Evolutionary conservation across 2,113 vertebrate species (phyloP).

Genomic region (Platanista minor): DNA sequence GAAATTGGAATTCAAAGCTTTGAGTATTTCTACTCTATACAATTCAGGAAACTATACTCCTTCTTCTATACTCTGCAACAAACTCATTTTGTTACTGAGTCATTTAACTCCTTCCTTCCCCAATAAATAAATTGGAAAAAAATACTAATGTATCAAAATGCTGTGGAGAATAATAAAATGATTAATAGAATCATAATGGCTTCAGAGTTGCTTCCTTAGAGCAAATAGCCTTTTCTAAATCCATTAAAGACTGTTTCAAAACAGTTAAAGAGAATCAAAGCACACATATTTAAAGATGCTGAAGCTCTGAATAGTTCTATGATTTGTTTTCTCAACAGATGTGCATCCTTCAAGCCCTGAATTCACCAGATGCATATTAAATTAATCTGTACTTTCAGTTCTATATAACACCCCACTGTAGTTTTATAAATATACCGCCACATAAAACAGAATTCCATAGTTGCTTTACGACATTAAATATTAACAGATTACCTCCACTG

Average conservation of each 20-base stretch:
- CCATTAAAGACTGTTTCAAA: constrained; percentile 60
- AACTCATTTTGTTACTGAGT: constrained; percentile 16
- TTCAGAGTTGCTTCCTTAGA: constrained; percentile 45
- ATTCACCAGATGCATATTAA: constrained; percentile 69
- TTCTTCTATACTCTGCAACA: not conserved
- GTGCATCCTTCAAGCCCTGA: constrained; percentile 59
- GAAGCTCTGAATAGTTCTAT: constrained; percentile 61
- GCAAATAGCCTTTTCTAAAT: constrained; percentile 56
- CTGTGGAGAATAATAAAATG: constrained; percentile 23
- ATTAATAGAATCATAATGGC: constrained; percentile 39
- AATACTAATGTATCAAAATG: constrained; percentile 30
- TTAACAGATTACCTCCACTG: constrained; percentile 45
- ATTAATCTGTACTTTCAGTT: constrained; percentile 62
- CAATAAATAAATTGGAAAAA: constrained; percentile 32
- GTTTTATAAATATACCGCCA: constrained; percentile 54
- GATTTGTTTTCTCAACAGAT: constrained; percentile 73
- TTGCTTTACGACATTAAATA: constrained; percentile 57
- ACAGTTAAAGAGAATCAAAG: constrained; percentile 64
- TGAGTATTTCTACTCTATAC: constrained; percentile 39
- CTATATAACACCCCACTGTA: constrained; percentile 55
- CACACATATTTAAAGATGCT: constrained; percentile 49
- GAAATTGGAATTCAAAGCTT: constrained; percentile 32
- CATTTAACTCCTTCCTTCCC: constrained; percentile 8
- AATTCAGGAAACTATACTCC: constrained; percentile 22
- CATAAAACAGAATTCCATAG: constrained; percentile 31